Evolutionary conservation across 2,113 vertebrate species (phyloP).

Genomic region (Carlito syrichta): DNA sequence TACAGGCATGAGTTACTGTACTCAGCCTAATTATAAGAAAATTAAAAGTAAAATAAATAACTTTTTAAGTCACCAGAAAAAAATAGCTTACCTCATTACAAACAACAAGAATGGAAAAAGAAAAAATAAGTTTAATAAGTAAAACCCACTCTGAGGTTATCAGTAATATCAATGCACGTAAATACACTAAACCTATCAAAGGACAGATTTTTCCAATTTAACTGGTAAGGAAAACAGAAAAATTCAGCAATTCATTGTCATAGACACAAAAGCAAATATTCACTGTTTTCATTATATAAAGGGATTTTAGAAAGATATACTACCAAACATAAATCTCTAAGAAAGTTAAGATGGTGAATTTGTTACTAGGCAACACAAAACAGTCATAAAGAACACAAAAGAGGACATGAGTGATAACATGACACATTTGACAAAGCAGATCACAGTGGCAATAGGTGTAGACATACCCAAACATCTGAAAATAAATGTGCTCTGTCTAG

Average conservation of each 20-base stretch:
- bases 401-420: background rate
- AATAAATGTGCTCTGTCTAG: rapidly evolving
- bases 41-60: background rate
- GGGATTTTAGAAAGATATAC: background rate
- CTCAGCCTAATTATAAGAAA: no score
- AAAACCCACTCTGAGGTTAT: background rate
- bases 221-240: background rate
- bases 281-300: background rate
- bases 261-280: background rate
- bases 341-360: background rate
- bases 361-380: background rate
- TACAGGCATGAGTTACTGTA: no score
- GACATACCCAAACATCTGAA: rapidly evolving
- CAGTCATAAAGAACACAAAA: background rate
- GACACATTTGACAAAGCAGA: background rate
- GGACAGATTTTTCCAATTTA: background rate
- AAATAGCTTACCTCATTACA: background rate
- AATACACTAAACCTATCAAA: no score
- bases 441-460: background rate
- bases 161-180: no score
- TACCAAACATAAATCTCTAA: background rate
- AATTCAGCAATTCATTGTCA: background rate
- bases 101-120: background rate
- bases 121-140: background rate
- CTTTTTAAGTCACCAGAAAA: background rate